Evolutionary conservation across 2,888 invertebrate genomes (phyloP).

Genomic region (Protodeltote pygarga): DNA sequence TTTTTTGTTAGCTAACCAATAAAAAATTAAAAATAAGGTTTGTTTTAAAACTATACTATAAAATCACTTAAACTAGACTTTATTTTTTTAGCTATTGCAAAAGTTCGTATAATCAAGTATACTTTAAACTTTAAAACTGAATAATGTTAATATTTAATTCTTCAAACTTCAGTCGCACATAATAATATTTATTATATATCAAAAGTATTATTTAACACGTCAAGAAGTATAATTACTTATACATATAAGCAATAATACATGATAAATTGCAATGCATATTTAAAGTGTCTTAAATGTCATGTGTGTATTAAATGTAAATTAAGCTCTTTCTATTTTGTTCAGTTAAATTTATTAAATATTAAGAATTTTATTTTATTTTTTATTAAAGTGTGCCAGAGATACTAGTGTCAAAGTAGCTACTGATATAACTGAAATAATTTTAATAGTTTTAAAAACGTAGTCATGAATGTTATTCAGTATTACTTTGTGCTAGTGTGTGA

Average conservation of each 20-base stretch:
- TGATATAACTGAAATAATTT: slow-evolving; percentile 8
- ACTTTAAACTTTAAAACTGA: slow-evolving; percentile 1
- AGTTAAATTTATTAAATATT: slow-evolving; percentile 8
- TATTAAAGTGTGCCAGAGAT: slow-evolving; percentile 31
- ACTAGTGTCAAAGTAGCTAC: slow-evolving; percentile 17
- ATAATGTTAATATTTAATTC: slow-evolving; percentile 4
- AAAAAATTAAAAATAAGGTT: slow-evolving; percentile 18
- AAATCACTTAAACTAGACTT: too few relatives aligned
- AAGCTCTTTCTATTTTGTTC: slow-evolving; percentile 22
- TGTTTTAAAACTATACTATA: slow-evolving; percentile 22
- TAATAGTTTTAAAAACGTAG: neutral
- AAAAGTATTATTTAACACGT: slow-evolving; percentile 22
- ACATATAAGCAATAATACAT: slow-evolving; percentile 4
- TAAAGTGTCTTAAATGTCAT: slow-evolving; percentile 36
- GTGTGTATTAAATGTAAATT: slow-evolving; percentile 15
- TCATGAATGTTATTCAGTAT: slow-evolving; percentile 3
- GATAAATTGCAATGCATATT: slow-evolving; percentile 15
- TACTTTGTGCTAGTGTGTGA: slow-evolving; percentile 29
- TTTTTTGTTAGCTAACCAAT: slow-evolving; percentile 12
- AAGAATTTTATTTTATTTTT: slow-evolving; percentile 11
- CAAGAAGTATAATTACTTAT: too few relatives aligned
- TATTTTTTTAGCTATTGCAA: too few relatives aligned
- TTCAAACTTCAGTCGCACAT: slow-evolving; percentile 23
- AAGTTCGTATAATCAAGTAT: slow-evolving; percentile 13
- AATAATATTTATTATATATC: slow-evolving; percentile 12